Conservation (phyloP, 2,797 vertebrate genomes). For the Eulemur albifrons region DNA sequence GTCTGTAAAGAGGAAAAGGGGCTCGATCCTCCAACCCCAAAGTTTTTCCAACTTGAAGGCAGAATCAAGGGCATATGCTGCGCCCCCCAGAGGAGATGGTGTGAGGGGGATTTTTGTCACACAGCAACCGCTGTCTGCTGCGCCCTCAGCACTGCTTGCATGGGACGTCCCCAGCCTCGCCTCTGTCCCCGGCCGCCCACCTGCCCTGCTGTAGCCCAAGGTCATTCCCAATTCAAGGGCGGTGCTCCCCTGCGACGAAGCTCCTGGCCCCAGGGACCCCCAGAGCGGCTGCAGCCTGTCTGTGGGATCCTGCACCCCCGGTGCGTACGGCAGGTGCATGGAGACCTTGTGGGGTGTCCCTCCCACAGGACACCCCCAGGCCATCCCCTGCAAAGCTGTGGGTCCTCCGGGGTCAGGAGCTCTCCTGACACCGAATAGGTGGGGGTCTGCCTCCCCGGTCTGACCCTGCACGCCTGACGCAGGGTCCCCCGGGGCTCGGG, state of each 20-base stretch:
- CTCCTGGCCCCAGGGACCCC: neutral
- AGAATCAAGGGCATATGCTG: no score
- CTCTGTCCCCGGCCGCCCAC: neutral
- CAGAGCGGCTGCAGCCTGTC: neutral
- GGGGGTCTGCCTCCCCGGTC: neutral
- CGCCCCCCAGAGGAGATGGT: no score
- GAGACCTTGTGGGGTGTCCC: accelerated
- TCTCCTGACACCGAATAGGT: neutral
- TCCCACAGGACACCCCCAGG: neutral
- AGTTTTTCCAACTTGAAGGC: neutral
- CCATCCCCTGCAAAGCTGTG: neutral
- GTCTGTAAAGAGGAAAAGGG: neutral
- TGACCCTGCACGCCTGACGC: no score
- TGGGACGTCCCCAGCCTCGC: no score
- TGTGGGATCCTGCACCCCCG: no score
- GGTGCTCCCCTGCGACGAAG: neutral
- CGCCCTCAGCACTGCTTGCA: neutral
- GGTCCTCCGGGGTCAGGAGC: neutral
- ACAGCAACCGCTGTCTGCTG: neutral
- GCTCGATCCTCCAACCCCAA: no score
- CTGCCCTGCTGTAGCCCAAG: neutral
- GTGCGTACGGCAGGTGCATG: neutral
- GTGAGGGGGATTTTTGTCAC: neutral
- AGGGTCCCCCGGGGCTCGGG: neutral
- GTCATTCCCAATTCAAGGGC: neutral